A percentile compares a stretch with the other conserved stretches of the same genome.
These are phyloP conservation scores for Aix galericulata DNA, from an alignment of 2,113 vertebrate genomes.

Conservation along the genomic window DNA sequence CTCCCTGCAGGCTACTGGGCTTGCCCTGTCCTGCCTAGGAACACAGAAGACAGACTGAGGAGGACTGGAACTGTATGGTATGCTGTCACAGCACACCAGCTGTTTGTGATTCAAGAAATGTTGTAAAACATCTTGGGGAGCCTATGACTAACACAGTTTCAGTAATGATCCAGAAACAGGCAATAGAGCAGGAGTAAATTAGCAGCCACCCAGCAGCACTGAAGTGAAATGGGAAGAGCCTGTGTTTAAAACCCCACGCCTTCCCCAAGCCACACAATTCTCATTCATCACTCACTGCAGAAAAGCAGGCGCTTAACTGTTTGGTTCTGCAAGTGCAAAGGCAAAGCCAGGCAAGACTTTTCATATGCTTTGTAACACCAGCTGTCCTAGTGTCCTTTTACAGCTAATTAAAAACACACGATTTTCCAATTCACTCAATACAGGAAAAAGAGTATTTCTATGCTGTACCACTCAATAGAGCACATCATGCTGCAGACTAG, in stretches of 20 bases:
- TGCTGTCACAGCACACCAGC: background rate
- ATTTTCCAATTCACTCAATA: slow-evolving; percentile 37
- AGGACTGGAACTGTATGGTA: background rate
- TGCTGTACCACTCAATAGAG: background rate
- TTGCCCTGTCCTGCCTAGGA: background rate
- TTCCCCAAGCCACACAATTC: slow-evolving; percentile 14
- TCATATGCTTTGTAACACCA: background rate
- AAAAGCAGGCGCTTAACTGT: slow-evolving; percentile 4
- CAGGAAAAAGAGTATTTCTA: slow-evolving; percentile 4
- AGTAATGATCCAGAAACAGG: slow-evolving; percentile 40
- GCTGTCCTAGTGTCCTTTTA: slow-evolving; percentile 18
- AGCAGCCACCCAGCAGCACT: background rate
- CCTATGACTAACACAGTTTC: slow-evolving; percentile 40
- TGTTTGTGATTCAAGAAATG: slow-evolving; percentile 27
- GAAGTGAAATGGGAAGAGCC: slow-evolving; percentile 19
- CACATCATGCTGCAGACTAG: background rate
- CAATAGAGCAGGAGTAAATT: slow-evolving; percentile 51
- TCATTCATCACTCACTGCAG: background rate
- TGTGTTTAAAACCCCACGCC: slow-evolving; percentile 17
- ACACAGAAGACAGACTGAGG: background rate
- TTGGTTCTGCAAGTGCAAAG: slow-evolving; percentile 12
- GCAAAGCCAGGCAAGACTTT: slow-evolving; percentile 21
- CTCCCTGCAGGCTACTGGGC: background rate
- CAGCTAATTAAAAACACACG: slow-evolving; percentile 26
- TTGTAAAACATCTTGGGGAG: slow-evolving; percentile 52